Conservation (phyloP, 2,888 invertebrate species). For the Anagyrus pseudococci region DNA sequence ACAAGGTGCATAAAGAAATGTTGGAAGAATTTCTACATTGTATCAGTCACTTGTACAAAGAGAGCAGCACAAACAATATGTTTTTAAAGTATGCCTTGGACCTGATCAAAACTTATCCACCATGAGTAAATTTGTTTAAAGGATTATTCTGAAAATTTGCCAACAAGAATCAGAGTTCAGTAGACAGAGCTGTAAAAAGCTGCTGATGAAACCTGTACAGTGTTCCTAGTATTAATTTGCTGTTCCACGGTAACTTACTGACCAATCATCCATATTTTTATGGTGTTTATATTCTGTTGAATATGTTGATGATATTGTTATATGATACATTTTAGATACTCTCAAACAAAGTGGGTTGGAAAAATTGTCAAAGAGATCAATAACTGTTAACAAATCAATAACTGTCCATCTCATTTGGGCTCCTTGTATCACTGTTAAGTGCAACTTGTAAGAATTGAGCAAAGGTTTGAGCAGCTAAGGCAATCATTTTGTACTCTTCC, state of each 20-base stretch:
- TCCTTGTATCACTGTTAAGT: slow-evolving; percentile 88
- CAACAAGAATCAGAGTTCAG: slow-evolving; percentile 95
- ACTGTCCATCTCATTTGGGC: slow-evolving; percentile 91
- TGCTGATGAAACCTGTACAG: slow-evolving; percentile 97
- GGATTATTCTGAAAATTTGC: slow-evolving; percentile 94
- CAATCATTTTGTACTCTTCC: slow-evolving; percentile 84
- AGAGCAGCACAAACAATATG: slow-evolving; percentile 84
- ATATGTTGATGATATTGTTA: background rate
- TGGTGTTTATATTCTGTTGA: too few relatives aligned
- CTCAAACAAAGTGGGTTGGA: slow-evolving; percentile 88
- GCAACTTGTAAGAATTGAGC: slow-evolving; percentile 87
- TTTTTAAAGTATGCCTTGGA: slow-evolving; percentile 87
- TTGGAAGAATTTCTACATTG: slow-evolving; percentile 66
- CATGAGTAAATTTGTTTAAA: slow-evolving; percentile 98
- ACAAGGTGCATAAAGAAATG: slow-evolving; percentile 87
- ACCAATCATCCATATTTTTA: too few relatives aligned
- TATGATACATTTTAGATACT: slow-evolving; percentile 76
- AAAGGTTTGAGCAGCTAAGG: slow-evolving; percentile 87
- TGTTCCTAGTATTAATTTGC: slow-evolving; percentile 95
- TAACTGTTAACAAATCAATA: too few relatives aligned
- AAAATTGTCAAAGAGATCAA: slow-evolving; percentile 94
- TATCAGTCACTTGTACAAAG: slow-evolving; percentile 85
- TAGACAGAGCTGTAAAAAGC: slow-evolving; percentile 92
- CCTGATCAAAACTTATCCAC: slow-evolving; percentile 93
- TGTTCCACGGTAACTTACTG: slow-evolving; percentile 80